Base-by-base conservation (phyloP, 2,797 vertebrate species). In the Parotocinclus haroldoi region DNA sequence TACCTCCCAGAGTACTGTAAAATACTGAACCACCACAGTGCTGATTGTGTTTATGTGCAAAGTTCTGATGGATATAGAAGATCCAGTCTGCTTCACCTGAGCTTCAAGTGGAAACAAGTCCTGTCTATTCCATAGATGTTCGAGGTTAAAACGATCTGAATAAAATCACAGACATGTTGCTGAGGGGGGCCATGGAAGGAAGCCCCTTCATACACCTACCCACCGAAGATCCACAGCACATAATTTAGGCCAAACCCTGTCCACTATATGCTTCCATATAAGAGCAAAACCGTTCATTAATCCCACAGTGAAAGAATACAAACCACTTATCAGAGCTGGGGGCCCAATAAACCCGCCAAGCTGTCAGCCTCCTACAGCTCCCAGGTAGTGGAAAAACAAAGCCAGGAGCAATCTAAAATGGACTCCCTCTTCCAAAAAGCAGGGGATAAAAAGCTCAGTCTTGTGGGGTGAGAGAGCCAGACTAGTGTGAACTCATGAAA, bases 281-380 rank as follows among this genome's bases (percentile, higher is more conserved):
- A 74, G 58, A 61, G 46, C 62, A 46, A 58, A 65, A 52, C 58
- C 8, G 64, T 62, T 50, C 56, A 83, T 88, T 80, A 86, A 87
- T 91, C 87, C 90, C 80, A 76, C 76, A 65, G 73, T 55, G 61
- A 84, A 82, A 73, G 81, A 72, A 76, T 77, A 66, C 38, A 84
- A 82, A 77, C 76, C 84, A 79, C 82, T 86, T 70, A 89, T 89
- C 82, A 80, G 82, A 87, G 74, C 82, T 84, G 82, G 70, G 79
- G 75, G 74, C 79, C 81, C 81, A 68, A 63, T 78, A 84, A 85
- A 87, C 80, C 77, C 62, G 81, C 80, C 79, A 84, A 84, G 78
- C 76, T 60, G 45, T 71, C 78, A 73, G 45, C 58, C 57, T 67
- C 53, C 77, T 70, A 69, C 84, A 79, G 63, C 72, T 84, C 82